A percentile compares a stretch with the other conserved stretches of the same genome.
These are phyloP conservation scores for Euphonia xanthogaster DNA, from an alignment of 2,797 vertebrate genomes.

Conservation along the genomic window DNA sequence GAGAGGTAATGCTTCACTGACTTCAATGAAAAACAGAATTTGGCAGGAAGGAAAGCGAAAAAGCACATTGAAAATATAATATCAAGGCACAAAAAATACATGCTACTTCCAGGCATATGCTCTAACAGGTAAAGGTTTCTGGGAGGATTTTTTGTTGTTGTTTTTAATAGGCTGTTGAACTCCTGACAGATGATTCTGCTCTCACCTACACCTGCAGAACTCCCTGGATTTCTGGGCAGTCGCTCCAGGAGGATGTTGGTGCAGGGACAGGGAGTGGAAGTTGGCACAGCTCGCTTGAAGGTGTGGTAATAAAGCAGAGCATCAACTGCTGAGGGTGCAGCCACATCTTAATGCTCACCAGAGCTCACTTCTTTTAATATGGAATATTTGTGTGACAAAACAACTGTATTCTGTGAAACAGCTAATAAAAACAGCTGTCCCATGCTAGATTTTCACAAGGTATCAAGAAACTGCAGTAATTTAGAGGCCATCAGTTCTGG, in stretches of 20 bases:
- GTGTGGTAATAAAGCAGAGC: not conserved
- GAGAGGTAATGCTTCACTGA: not conserved
- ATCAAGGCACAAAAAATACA: slow-evolving; percentile 42
- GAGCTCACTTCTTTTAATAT: not conserved
- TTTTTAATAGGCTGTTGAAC: not conserved
- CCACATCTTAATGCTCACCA: not conserved
- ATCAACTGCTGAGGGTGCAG: not conserved
- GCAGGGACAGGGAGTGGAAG: not conserved
- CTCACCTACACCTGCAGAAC: not conserved
- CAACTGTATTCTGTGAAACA: not conserved
- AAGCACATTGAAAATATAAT: slow-evolving; percentile 25
- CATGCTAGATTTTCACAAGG: not conserved
- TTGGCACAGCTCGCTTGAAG: not conserved
- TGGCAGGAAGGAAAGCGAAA: not conserved
- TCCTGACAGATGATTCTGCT: not conserved
- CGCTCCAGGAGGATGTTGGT: not conserved
- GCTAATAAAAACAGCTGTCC: not conserved
- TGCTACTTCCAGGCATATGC: slow-evolving; percentile 39
- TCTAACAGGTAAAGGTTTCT: slow-evolving; percentile 28
- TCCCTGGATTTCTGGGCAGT: not conserved
- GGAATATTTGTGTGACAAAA: not conserved
- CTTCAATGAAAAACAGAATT: slow-evolving; percentile 46
- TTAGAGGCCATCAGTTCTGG: not conserved
- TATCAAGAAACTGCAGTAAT: not conserved
- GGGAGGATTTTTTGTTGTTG: not conserved